Conservation (phyloP, 2,888 invertebrate species). For the Lottia gigantea region DNA sequence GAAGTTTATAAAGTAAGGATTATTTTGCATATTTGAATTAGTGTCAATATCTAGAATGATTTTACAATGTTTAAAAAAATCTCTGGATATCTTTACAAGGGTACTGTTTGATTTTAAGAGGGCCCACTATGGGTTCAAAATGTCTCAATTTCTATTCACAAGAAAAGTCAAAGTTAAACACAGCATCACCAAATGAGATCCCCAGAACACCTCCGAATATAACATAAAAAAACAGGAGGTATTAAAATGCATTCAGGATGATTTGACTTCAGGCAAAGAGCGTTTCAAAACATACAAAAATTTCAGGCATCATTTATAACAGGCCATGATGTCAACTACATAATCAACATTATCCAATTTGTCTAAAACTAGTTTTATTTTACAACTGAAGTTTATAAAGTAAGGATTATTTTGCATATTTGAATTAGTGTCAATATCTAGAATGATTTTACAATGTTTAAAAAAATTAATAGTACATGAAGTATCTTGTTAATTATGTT, state of each 20-base stretch:
- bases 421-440: too few relatives aligned
- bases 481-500: too few relatives aligned
- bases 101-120: background rate
- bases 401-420: too few relatives aligned
- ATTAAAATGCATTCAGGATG: background rate
- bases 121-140: background rate
- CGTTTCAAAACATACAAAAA: conserved; percentile 6
- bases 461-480: too few relatives aligned
- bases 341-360: conserved; percentile 7
- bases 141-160: too few relatives aligned
- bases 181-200: conserved; percentile 5
- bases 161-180: background rate
- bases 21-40: too few relatives aligned
- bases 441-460: too few relatives aligned
- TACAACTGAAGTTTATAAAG: too few relatives aligned
- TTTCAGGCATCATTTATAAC: conserved; percentile 8
- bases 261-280: background rate
- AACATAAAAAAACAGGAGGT: background rate
- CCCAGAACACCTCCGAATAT: background rate
- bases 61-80: too few relatives aligned
- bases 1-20: too few relatives aligned
- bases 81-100: too few relatives aligned
- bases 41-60: too few relatives aligned
- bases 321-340: conserved; percentile 8
- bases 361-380: background rate